Evolutionary conservation across 2,113 vertebrate species (phyloP), one percentile per base, ranked within the genome.

Genomic region (Crotalus helleri): DNA sequence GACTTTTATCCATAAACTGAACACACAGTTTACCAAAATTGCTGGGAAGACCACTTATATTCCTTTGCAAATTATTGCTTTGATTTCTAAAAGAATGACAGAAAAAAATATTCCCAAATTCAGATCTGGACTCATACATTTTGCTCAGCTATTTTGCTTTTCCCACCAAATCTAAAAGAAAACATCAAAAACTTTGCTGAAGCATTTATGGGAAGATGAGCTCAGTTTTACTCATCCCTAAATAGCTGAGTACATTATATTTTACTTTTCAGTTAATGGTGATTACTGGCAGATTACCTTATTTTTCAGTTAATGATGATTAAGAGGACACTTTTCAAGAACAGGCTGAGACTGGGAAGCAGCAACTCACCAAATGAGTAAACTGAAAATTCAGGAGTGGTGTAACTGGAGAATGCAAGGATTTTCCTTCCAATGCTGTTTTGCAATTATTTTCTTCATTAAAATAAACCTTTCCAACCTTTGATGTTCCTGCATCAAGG

Each of bases 281-380:
- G 91, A n/a, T 91, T 46, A 58, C 24, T 58, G 23, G 7, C 39
- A 91, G 33, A 86, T 26, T 51, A 8, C 17, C 85, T 91, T 8
- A 85, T 26, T 58, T 85, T 46, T 74, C 15, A 81, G 5, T 19
- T 39, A 19, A 81, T 81, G 17, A 81, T 81, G 74, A 81, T 44
- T 81, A 87, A 90, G 64, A 91, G 19, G 90, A 91, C 54, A 55
- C 11, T 54, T 61, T 91, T 61, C 55, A 92, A 92, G 23, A 49
- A 85, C 23, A 57, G 74, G 6, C 15, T 44, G 9, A 87, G 81
- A 59, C 85, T 85, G 39, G 12, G 46, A 33, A 81, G 19, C 33
- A n/a, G 19, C 33, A n/a, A 61, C 29, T 39, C 85, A 87, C 4
- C 23, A 5, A 58, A 33, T 7, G 17, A 59, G 44, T 17, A 49